Conservation (phyloP, 2,797 vertebrate genomes). For the Cephalopachus bancanus region DNA sequence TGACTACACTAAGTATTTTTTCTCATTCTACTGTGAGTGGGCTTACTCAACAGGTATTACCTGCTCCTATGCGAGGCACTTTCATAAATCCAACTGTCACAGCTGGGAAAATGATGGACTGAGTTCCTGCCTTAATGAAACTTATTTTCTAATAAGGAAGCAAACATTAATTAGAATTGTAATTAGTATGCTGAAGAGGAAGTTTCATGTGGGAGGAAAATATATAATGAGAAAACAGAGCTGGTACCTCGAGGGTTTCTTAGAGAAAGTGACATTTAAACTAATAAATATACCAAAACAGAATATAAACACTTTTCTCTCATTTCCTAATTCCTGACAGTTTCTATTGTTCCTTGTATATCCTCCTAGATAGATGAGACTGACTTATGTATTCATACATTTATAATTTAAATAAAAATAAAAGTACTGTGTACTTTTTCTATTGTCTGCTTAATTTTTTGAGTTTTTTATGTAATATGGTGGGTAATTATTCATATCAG, state of each 20-base stretch:
- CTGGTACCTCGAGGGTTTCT: background rate
- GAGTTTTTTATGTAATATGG: background rate
- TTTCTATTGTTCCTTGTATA: background rate
- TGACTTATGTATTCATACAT: background rate
- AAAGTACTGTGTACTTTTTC: background rate
- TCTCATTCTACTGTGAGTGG: background rate
- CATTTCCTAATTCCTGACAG: background rate
- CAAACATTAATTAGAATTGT: constrained; percentile 1
- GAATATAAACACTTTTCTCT: background rate
- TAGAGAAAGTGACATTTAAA: constrained; percentile 4
- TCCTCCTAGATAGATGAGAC: background rate
- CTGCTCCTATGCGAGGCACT: background rate
- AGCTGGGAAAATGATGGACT: background rate
- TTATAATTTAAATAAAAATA: background rate
- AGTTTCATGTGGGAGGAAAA: background rate
- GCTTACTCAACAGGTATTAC: background rate
- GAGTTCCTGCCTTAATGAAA: background rate
- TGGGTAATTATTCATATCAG: background rate
- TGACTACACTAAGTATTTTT: background rate
- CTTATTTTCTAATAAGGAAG: background rate
- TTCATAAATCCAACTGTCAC: background rate
- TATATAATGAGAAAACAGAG: background rate
- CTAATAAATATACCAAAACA: background rate
- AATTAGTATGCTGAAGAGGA: background rate
- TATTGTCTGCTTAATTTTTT: background rate